Evolutionary conservation across 2,888 invertebrate species (phyloP).

Genomic region (Ethmia dodecea): DNA sequence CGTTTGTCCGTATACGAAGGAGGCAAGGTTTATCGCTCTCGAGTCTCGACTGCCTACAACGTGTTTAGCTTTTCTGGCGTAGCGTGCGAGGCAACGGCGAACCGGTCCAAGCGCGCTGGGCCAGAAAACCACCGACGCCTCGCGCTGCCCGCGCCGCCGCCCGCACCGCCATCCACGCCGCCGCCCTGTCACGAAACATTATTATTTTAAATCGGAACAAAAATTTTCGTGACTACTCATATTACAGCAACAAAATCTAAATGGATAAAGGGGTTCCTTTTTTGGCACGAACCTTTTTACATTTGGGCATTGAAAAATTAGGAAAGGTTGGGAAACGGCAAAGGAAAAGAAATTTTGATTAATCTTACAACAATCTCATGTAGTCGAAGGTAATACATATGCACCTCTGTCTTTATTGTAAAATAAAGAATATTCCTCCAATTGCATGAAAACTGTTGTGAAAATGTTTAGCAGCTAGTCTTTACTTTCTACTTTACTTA

Average conservation of each 20-base stretch:
- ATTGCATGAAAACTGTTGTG: no score
- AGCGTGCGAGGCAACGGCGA: slow-evolving; percentile 55
- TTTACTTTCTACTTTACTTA: no score
- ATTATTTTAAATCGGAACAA: slow-evolving; percentile 63
- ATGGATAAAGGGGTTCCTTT: no score
- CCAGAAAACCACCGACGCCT: slow-evolving; percentile 76
- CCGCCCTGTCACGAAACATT: slow-evolving; percentile 73
- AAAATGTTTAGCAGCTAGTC: no score
- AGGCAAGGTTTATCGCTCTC: slow-evolving; percentile 67
- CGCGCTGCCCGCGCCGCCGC: slow-evolving; percentile 34
- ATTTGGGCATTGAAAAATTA: no score
- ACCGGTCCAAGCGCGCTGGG: slow-evolving; percentile 71
- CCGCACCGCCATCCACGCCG: slow-evolving; percentile 40
- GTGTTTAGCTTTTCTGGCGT: slow-evolving; percentile 60
- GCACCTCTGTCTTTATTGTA: no score
- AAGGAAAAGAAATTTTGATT: no score
- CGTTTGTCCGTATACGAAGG: slow-evolving; percentile 47
- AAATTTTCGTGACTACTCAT: slow-evolving; percentile 48
- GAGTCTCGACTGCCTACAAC: slow-evolving; percentile 52
- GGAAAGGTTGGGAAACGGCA: no score
- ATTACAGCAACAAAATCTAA: slow-evolving; percentile 60
- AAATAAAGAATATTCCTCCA: no score
- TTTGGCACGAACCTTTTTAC: no score
- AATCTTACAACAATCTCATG: no score
- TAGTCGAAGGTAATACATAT: no score